phyloP scores from a whole-genome alignment of 2,113 vertebrate genomes.

The Chamaetylas fuelleborni region DNA sequence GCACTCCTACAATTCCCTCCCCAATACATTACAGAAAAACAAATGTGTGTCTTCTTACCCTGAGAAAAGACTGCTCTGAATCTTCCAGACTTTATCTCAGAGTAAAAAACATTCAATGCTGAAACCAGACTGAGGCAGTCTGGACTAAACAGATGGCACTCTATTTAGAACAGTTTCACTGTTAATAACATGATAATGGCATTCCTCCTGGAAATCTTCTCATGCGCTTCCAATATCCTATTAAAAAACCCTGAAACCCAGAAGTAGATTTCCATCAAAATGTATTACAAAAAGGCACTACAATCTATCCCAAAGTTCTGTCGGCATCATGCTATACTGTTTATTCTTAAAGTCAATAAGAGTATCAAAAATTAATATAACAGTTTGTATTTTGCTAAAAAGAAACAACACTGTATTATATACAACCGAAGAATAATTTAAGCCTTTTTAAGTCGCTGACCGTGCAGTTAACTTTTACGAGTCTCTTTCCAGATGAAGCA shows the following conservation, averaged over 20 bases:
- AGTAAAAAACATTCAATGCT: not conserved
- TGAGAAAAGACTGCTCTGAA: not conserved
- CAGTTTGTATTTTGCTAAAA: not conserved
- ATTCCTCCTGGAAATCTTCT: not conserved
- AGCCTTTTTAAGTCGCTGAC: not conserved
- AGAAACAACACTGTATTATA: not conserved
- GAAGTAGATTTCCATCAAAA: not conserved
- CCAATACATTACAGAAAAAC: not conserved
- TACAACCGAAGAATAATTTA: not conserved
- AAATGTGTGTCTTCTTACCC: not conserved
- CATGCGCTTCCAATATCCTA: not conserved
- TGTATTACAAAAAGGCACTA: not conserved
- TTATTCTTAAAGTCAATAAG: not conserved
- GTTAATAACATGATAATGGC: conserved; percentile 34
- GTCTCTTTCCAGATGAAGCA: not conserved
- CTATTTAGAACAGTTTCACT: conserved; percentile 32
- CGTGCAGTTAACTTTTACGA: not conserved
- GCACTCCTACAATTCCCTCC: not conserved
- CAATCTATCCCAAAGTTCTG: not conserved
- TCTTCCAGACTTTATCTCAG: conserved; percentile 4
- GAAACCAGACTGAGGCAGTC: conserved; percentile 31
- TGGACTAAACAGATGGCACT: conserved; percentile 50
- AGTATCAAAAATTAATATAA: not conserved
- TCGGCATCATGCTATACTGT: not conserved
- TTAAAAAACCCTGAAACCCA: not conserved